Percentiles rank a stretch among this genome's conserved stretches.
Conservation (phyloP, 2,888 invertebrate species). For the Eupithecia centaureata region DNA sequence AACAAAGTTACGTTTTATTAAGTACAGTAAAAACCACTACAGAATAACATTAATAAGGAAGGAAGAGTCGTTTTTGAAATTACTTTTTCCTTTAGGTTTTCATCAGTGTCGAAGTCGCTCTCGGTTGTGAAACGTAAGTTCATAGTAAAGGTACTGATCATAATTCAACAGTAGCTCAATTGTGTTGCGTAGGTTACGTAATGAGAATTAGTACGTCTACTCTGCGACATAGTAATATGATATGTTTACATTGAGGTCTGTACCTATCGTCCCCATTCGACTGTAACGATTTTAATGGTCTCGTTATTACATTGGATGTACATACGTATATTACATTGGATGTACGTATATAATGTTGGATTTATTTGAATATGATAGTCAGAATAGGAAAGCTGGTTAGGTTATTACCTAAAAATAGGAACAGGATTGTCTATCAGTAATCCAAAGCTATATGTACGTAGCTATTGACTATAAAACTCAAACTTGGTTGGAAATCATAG, state of each 20-base stretch:
- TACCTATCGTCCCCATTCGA: conserved; percentile 43
- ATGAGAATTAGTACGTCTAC: conserved; percentile 21
- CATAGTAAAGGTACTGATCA: conserved; percentile 15
- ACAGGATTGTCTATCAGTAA: too few species aligned
- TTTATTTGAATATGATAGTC: background rate
- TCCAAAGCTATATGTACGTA: too few species aligned
- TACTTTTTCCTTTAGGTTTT: background rate
- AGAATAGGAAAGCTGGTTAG: conserved; percentile 12
- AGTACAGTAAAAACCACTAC: too few species aligned
- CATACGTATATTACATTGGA: conserved; percentile 14
- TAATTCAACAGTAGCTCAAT: conserved; percentile 20
- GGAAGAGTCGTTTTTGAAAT: background rate
- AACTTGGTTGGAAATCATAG: too few species aligned
- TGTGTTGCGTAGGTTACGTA: conserved; percentile 22
- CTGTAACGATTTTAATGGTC: conserved; percentile 51
- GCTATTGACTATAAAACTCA: too few species aligned
- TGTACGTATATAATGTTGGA: background rate
- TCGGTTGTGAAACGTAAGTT: background rate
- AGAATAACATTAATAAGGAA: too few species aligned
- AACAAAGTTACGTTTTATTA: too few species aligned
- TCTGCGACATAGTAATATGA: conserved; percentile 34
- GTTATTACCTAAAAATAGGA: background rate
- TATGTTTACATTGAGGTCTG: conserved; percentile 33
- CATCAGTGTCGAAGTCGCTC: background rate
- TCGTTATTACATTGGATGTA: conserved; percentile 37